Evolutionary conservation across 2,888 invertebrate species (phyloP).

Genomic region (Cantharis lateralis): DNA sequence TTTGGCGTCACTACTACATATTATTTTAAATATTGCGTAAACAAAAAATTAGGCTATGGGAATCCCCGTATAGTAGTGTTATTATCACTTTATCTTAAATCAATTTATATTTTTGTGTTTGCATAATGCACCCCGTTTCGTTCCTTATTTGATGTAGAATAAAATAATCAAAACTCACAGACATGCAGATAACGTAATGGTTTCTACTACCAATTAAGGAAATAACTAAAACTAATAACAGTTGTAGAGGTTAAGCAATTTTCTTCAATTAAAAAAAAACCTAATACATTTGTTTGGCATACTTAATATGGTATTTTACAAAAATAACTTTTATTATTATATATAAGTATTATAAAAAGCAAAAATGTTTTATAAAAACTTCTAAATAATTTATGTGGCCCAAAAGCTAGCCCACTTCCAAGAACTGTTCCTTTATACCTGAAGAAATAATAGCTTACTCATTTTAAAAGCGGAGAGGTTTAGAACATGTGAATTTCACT

Average conservation of each 20-base stretch:
- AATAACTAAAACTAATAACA: not conserved
- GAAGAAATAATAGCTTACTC: not conserved
- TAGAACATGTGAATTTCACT: not conserved
- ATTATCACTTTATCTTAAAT: too few relatives aligned
- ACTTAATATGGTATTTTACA: not conserved
- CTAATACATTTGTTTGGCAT: not conserved
- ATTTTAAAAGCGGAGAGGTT: not conserved
- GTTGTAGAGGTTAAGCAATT: not conserved
- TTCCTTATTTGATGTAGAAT: too few relatives aligned
- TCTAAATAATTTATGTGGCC: not conserved
- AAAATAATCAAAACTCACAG: too few relatives aligned
- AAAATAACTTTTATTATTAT: not conserved
- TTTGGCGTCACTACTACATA: too few relatives aligned
- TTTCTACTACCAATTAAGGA: not conserved
- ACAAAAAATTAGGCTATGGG: too few relatives aligned
- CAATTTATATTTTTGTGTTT: too few relatives aligned
- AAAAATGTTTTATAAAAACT: not conserved
- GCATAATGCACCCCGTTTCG: too few relatives aligned
- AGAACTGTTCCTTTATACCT: not conserved
- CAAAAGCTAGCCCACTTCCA: not conserved
- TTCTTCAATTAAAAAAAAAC: not conserved
- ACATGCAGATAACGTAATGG: too few relatives aligned
- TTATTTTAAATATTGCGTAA: too few relatives aligned
- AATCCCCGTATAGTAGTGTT: too few relatives aligned
- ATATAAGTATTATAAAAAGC: not conserved